Evolutionary conservation across 2,888 invertebrate species (phyloP).

Genomic region (Blera fallax): DNA sequence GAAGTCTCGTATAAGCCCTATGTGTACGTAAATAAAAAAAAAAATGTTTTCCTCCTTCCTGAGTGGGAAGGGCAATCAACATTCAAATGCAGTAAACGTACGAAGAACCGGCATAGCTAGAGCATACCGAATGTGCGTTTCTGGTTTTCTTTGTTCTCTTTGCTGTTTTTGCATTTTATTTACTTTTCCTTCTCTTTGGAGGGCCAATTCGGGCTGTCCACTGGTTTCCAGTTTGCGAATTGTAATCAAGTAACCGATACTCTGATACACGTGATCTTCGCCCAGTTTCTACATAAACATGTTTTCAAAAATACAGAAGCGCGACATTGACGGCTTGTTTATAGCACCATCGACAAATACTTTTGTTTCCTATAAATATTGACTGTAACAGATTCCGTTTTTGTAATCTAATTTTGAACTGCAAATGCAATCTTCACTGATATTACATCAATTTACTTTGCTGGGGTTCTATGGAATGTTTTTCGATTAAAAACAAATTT

Average conservation of each 20-base stretch:
- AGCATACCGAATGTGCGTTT: background rate
- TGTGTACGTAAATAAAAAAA: background rate
- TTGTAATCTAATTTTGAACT: background rate
- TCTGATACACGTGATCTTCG: background rate
- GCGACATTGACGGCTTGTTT: background rate
- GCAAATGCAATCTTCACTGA: background rate
- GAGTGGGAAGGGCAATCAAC: background rate
- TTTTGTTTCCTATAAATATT: background rate
- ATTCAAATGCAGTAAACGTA: background rate
- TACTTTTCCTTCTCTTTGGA: background rate
- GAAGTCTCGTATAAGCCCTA: conserved; percentile 1
- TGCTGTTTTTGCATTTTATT: background rate
- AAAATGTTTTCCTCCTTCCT: background rate
- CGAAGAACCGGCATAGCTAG: background rate
- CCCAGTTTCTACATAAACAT: background rate
- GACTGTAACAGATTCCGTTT: background rate
- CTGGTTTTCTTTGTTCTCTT: background rate
- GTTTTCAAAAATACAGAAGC: background rate
- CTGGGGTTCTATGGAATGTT: conserved; percentile 25
- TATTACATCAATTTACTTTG: conserved; percentile 23
- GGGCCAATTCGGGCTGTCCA: background rate
- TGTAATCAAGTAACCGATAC: background rate
- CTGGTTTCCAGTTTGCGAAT: background rate
- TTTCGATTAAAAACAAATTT: background rate
- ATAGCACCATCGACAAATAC: background rate